These are phyloP conservation scores for Leucophenga maculata DNA, from an alignment of 2,888 invertebrate genomes.

Conservation along the genomic window DNA sequence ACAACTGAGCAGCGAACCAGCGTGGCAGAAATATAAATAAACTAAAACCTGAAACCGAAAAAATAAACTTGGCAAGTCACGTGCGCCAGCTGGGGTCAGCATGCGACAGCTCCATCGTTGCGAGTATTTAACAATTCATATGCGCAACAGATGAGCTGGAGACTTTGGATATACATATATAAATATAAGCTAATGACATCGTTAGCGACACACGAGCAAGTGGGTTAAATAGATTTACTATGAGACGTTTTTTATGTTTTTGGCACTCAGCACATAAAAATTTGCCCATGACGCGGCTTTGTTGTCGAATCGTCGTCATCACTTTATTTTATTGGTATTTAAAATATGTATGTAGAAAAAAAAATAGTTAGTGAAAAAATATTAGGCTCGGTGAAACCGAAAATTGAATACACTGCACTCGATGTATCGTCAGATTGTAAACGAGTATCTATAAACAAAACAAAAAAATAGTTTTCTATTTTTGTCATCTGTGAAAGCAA, in stretches of 20 bases:
- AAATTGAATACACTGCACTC: no score
- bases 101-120: constrained; percentile 6
- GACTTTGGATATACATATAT: neutral
- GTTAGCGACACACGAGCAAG: constrained; percentile 36
- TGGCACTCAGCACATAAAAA: no score
- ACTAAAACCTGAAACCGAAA: neutral
- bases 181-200: constrained; percentile 16
- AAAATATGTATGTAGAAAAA: no score
- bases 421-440: no score
- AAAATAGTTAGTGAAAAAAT: no score
- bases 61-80: constrained; percentile 46
- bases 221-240: constrained; percentile 43
- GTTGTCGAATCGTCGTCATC: no score
- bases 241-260: neutral
- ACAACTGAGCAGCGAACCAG: neutral
- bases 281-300: no score
- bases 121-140: constrained; percentile 53
- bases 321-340: no score
- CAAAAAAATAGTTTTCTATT: no score
- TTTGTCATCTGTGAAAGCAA: no score
- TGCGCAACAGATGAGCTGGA: constrained; percentile 28
- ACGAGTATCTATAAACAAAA: no score
- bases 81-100: constrained; percentile 43
- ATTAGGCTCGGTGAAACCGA: no score
- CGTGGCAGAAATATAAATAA: constrained; percentile 1